Conservation (phyloP, 2,797 vertebrate species). For the Enteromius paludinosus region DNA sequence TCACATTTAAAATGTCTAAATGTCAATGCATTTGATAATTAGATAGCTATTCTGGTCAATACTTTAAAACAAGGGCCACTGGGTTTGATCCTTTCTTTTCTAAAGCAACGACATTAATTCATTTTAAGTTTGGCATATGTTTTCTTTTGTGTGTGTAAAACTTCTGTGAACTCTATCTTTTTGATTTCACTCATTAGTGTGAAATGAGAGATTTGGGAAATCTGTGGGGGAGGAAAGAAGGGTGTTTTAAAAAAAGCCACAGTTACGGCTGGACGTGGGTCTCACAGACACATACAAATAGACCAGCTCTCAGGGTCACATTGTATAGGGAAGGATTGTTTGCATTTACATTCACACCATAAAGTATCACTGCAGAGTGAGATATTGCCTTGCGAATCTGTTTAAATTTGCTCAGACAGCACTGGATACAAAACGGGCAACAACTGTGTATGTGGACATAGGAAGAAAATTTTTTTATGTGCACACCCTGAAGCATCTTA, state of each 20-base stretch:
- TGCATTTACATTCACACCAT: constrained; percentile 56
- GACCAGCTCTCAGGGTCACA: constrained; percentile 40
- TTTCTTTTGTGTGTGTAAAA: background rate
- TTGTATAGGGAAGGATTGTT: constrained; percentile 41
- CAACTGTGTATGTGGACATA: constrained; percentile 48
- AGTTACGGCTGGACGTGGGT: constrained; percentile 1
- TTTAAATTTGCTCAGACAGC: constrained; percentile 56
- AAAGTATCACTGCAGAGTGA: constrained; percentile 59
- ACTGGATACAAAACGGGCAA: constrained; percentile 41
- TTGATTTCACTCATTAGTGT: constrained; percentile 6
- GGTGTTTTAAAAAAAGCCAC: constrained; percentile 12
- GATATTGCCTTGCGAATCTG: constrained; percentile 53
- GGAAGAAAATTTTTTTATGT: constrained; percentile 30
- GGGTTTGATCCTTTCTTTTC: background rate
- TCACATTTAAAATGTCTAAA: background rate
- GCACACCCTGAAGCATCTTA: background rate
- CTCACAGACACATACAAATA: constrained; percentile 52
- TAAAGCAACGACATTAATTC: background rate
- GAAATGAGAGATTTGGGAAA: constrained; percentile 8
- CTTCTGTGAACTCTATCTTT: background rate
- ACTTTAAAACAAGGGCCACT: background rate
- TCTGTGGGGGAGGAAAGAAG: background rate
- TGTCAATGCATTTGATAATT: background rate
- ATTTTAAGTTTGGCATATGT: background rate
- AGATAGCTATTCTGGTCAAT: background rate